phyloP scores from a whole-genome alignment of 2,113 vertebrate species.

The Eurystomus gularis region DNA sequence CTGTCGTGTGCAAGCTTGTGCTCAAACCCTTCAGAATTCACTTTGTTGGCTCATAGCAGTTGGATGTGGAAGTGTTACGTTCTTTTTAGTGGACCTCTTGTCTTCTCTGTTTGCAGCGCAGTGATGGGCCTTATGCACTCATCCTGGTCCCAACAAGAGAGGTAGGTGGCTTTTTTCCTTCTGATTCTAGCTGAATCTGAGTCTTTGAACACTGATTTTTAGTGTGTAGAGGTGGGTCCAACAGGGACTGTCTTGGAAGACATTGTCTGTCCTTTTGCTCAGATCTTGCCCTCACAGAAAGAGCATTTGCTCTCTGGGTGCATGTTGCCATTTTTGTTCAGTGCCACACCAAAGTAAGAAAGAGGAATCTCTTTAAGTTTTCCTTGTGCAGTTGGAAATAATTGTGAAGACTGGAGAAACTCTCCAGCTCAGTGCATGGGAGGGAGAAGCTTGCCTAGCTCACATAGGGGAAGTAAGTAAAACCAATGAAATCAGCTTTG shows the following conservation, averaged over 20 bases:
- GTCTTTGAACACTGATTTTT: not conserved
- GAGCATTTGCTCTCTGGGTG: not conserved
- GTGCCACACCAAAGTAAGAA: not conserved
- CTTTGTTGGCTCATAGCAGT: not conserved
- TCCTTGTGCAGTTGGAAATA: not conserved
- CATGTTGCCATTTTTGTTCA: fast-evolving
- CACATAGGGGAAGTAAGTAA: not conserved
- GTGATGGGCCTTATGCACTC: conserved; percentile 89
- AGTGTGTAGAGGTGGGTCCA: not conserved
- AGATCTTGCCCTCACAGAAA: not conserved
- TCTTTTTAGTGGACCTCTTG: not conserved
- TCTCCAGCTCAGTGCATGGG: not conserved
- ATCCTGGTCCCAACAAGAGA: conserved; percentile 94
- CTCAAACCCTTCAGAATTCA: not conserved
- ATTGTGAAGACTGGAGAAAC: not conserved
- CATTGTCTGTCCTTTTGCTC: not conserved
- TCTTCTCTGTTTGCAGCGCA: conserved; percentile 72
- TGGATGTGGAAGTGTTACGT: not conserved
- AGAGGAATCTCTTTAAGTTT: not conserved
- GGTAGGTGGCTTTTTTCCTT: conserved; percentile 70
- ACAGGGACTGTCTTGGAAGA: not conserved
- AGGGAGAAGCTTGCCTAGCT: not conserved
- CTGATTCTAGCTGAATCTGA: not conserved
- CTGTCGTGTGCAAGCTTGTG: not conserved
- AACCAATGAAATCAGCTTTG: not conserved